Conservation (phyloP, 2,888 invertebrate species). For the Beris chalybata region DNA sequence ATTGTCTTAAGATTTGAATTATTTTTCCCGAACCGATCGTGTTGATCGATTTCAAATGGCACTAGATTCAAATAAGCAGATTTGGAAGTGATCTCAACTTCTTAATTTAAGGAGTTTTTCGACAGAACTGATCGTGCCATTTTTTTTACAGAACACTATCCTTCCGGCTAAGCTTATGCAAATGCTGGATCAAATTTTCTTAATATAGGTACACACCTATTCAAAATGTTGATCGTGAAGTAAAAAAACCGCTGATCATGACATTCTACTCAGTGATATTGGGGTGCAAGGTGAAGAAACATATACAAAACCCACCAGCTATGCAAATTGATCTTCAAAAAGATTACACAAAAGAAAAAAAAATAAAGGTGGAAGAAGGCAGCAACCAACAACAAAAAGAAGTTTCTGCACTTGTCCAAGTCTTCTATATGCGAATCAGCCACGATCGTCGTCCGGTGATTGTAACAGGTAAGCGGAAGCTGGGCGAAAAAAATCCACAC, state of each 20-base stretch:
- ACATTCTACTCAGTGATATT: constrained; percentile 23
- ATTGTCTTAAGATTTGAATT: too few relatives aligned
- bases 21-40: too few relatives aligned
- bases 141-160: too few relatives aligned
- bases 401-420: constrained; percentile 22
- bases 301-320: constrained; percentile 17
- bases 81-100: too few relatives aligned
- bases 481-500: constrained; percentile 20
- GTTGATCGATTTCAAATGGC: too few relatives aligned
- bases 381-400: constrained; percentile 11
- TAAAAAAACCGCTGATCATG: constrained; percentile 5
- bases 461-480: constrained; percentile 33
- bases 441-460: constrained; percentile 28
- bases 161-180: too few relatives aligned
- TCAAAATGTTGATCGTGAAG: too few relatives aligned
- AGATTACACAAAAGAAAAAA: neutral
- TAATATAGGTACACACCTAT: too few relatives aligned
- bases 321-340: constrained; percentile 24
- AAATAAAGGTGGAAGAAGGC: constrained; percentile 5
- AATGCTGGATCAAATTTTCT: too few relatives aligned
- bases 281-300: constrained; percentile 31
- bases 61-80: too few relatives aligned
- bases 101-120: too few relatives aligned
- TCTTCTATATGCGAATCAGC: constrained; percentile 20
- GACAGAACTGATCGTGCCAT: too few relatives aligned